Evolutionary conservation across 2,888 invertebrate genomes (phyloP).

Genomic region (Diploptera punctata): DNA sequence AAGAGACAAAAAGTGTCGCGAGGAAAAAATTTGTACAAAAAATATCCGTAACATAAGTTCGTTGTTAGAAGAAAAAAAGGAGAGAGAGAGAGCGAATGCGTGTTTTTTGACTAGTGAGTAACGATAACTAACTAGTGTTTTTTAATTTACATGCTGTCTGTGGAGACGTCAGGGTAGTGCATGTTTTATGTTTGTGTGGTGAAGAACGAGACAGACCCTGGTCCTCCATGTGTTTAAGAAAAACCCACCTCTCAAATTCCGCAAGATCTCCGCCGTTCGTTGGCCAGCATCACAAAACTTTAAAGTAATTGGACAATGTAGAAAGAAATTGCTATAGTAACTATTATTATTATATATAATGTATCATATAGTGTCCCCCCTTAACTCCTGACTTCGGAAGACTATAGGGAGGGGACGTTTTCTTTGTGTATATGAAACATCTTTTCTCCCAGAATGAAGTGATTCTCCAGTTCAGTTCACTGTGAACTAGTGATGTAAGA

Average conservation of each 20-base stretch:
- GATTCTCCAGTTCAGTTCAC: not conserved
- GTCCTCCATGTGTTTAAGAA: not conserved
- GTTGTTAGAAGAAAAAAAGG: conserved; percentile 32
- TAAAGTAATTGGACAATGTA: conserved; percentile 23
- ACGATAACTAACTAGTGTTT: conserved; percentile 28
- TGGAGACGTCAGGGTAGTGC: conserved; percentile 39
- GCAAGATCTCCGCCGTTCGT: conserved; percentile 17
- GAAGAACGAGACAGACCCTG: conserved; percentile 22
- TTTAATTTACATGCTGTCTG: conserved; percentile 16
- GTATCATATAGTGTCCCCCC: conserved; percentile 38
- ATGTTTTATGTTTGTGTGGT: conserved; percentile 40
- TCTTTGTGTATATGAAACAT: conserved; percentile 31
- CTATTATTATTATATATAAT: conserved; percentile 44
- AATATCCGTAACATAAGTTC: conserved; percentile 39
- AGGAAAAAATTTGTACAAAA: conserved; percentile 35
- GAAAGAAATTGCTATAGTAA: conserved; percentile 40
- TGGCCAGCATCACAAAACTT: conserved; percentile 23
- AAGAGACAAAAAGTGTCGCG: not conserved
- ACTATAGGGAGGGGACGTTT: conserved; percentile 25
- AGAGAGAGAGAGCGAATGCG: conserved; percentile 21
- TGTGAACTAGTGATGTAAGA: conserved; percentile 10
- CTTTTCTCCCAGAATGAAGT: conserved; percentile 9
- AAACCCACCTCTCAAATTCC: conserved; percentile 17
- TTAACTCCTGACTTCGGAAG: not conserved
- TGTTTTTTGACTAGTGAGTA: conserved; percentile 20